phyloP scores from a whole-genome alignment of 2,113 vertebrate species.

The Potamarius usumacintae region DNA sequence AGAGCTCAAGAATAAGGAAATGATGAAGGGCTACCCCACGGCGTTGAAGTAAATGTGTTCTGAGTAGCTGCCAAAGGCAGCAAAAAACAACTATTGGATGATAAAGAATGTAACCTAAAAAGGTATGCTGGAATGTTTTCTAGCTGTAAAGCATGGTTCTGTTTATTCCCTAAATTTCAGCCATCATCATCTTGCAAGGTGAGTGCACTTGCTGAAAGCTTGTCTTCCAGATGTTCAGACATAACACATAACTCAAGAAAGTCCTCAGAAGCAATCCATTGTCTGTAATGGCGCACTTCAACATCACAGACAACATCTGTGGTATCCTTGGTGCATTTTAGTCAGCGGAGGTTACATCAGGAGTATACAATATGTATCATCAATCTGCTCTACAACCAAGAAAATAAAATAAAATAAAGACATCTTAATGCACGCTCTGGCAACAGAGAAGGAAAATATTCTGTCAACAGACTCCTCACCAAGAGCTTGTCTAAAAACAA shows the following conservation, averaged over 20 bases:
- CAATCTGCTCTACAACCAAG: neutral
- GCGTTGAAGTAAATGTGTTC: conserved; percentile 35
- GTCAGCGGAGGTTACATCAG: conserved; percentile 30
- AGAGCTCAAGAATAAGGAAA: conserved; percentile 37
- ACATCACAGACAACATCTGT: conserved; percentile 36
- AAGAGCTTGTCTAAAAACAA: neutral
- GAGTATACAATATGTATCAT: conserved; percentile 25
- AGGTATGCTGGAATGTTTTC: conserved; percentile 18
- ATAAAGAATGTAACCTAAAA: conserved; percentile 34
- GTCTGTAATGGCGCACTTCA: conserved; percentile 36
- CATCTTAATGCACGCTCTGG: neutral
- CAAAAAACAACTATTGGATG: conserved; percentile 18
- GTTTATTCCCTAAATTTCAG: conserved; percentile 21
- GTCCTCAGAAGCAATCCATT: neutral
- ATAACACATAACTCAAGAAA: conserved; percentile 18
- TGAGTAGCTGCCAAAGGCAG: conserved; percentile 2
- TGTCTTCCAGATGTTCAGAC: conserved; percentile 16
- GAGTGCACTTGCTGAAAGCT: conserved; percentile 28
- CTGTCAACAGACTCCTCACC: neutral
- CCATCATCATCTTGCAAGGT: conserved; percentile 12
- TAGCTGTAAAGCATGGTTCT: neutral
- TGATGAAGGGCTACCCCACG: conserved; percentile 37
- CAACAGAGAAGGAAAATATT: neutral
- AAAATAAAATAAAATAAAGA: conserved; percentile 4
- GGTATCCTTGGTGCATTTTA: conserved; percentile 23